Evolutionary conservation across 1,140 invertebrate species (phyloP), one percentile per base, ranked within the genome.

Genomic region (Drosophila novamexicana): DNA sequence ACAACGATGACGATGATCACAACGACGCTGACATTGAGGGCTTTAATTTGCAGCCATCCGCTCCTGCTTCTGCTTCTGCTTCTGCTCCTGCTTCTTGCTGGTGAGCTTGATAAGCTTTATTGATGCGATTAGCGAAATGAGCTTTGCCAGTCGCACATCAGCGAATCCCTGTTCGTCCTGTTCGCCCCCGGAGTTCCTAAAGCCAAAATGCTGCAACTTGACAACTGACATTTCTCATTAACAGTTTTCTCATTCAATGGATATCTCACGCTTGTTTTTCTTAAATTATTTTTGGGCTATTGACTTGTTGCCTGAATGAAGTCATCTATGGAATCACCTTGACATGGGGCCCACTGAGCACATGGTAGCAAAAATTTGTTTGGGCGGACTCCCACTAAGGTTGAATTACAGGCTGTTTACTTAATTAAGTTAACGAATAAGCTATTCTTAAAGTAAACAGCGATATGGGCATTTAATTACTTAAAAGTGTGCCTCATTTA

Each of bases 191-290:
- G 39, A 6, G 44, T 14, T 7, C 9, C 9, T 37, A 9, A n/a
- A 22, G 32, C 34, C 34, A 5, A 68, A 68, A 37, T 69, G 59
- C 73, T 72, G 75, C 83, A 75, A 72, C 78, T 5, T 59, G 82
- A 89, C 84, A 89, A 75, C 68, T 86, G 84, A 88, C 83, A 88
- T 88, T 88, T 89, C 83, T 88, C 83, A 88, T 88, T 88, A 89
- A 88, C 82, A 88, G 68, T 69, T 47, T 50, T 53, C 39, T 18
- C 54, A 40, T 62, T 36, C 10, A 0, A 39, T 63, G 7, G 45
- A 7, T 22, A 2, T 34, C 22, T 44, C 4, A 22, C 7, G 1
- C 6, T 45, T 64, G 1, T 71, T 71, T 67, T 63, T 64, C 47
- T 76, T 39, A 32, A 29, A 29, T 29, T 69, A n/a, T 68, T 58